Percentiles rank a stretch among this genome's conserved stretches.
These are phyloP conservation scores for Vulpes vulpes DNA, from an alignment of 2,113 vertebrate species.

Conservation along the genomic window DNA sequence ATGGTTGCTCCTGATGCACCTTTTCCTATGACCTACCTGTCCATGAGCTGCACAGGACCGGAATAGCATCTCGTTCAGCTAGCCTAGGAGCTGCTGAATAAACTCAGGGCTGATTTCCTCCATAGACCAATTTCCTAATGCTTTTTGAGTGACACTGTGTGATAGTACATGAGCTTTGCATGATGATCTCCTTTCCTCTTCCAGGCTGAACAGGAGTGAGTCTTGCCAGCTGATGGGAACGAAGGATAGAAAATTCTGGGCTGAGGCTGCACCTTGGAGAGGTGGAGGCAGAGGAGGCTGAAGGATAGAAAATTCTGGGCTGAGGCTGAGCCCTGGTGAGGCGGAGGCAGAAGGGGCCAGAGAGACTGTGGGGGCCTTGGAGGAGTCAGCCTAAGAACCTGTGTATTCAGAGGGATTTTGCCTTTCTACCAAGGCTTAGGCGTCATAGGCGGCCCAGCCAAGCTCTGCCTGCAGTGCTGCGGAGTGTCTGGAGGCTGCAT, in stretches of 20 bases:
- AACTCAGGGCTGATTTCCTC: neutral
- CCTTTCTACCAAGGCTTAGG: neutral
- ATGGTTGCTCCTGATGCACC: neutral
- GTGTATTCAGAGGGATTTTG: neutral
- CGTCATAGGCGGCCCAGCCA: neutral
- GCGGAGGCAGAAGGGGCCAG: neutral
- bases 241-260: neutral
- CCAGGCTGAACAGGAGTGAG: neutral
- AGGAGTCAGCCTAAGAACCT: neutral
- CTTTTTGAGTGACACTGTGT: neutral
- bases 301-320: neutral
- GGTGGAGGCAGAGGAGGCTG: neutral
- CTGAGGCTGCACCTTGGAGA: neutral
- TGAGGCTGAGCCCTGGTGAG: neutral
- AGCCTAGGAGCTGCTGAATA: neutral
- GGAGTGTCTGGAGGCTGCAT: no score
- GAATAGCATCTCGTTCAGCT: neutral
- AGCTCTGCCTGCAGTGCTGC: neutral
- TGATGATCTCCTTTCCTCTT: neutral
- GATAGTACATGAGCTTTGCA: neutral
- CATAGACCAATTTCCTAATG: neutral
- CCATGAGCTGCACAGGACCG: neutral
- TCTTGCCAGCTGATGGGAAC: neutral
- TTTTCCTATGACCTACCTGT: neutral
- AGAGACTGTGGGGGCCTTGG: rapidly evolving